Conservation (phyloP, 2,888 invertebrate genomes). For the Polydrusus tereticollis region DNA sequence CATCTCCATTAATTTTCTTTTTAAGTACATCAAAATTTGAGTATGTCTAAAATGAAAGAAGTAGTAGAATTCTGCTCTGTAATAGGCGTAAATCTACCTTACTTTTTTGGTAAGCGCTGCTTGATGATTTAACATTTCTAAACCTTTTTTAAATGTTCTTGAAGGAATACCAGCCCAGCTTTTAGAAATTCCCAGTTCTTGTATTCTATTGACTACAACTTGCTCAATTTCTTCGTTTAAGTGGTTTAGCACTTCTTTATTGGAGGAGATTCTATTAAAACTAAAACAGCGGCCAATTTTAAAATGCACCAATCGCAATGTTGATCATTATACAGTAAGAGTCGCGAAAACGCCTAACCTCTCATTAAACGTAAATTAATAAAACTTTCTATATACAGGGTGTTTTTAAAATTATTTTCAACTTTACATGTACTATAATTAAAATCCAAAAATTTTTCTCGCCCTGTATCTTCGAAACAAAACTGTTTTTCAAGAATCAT, state of each 20-base stretch:
- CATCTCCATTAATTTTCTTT: slow-evolving; percentile 26
- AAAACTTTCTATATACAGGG: too few species aligned
- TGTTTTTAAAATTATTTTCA: too few species aligned
- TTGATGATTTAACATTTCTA: slow-evolving; percentile 72
- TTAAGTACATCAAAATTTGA: slow-evolving; percentile 47
- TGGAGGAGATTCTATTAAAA: slow-evolving; percentile 38
- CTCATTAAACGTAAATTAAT: too few species aligned
- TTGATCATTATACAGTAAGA: too few species aligned
- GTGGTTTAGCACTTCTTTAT: slow-evolving; percentile 41
- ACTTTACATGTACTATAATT: too few species aligned
- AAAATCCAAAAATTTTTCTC: too few species aligned
- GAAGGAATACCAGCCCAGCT: slow-evolving; percentile 73
- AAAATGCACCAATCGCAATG: too few species aligned
- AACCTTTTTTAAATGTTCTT: slow-evolving; percentile 71
- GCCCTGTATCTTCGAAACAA: too few species aligned
- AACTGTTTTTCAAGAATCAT: too few species aligned
- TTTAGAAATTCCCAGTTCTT: slow-evolving; percentile 75
- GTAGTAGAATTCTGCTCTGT: background rate
- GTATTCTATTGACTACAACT: slow-evolving; percentile 70
- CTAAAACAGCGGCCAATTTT: slow-evolving; percentile 35
- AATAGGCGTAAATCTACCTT: slow-evolving; percentile 31
- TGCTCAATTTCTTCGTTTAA: slow-evolving; percentile 36
- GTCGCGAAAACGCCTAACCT: too few species aligned
- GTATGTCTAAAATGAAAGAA: slow-evolving; percentile 45
- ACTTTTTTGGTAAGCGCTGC: slow-evolving; percentile 73